phyloP scores from a whole-genome alignment of 2,113 vertebrate genomes.

The Pandion haliaetus region DNA sequence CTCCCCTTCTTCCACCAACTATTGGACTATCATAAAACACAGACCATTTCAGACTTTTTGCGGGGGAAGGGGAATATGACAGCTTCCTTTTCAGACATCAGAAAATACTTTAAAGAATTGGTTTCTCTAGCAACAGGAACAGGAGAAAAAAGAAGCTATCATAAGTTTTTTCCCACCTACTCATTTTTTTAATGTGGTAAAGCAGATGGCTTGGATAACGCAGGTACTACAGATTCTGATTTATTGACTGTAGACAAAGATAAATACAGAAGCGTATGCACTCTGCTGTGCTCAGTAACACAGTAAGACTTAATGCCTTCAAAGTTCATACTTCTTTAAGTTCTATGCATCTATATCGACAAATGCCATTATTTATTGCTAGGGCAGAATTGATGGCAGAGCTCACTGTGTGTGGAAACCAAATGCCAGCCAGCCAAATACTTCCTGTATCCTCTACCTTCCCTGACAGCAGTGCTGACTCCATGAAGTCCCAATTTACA shows the following conservation, averaged over 20 bases:
- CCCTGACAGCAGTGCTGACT: not conserved
- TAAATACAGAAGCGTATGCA: slow-evolving; percentile 48
- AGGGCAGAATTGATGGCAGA: not conserved
- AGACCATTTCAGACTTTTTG: slow-evolving; percentile 12
- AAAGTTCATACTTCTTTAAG: slow-evolving; percentile 19
- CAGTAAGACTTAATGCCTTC: slow-evolving; percentile 7
- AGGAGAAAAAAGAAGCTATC: slow-evolving; percentile 2
- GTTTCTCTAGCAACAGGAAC: slow-evolving; percentile 68
- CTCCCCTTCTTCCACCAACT: not conserved
- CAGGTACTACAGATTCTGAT: slow-evolving; percentile 60
- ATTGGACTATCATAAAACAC: not conserved
- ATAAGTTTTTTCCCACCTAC: slow-evolving; percentile 36
- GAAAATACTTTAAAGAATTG: slow-evolving; percentile 5
- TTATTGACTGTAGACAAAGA: slow-evolving; percentile 30
- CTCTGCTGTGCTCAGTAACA: slow-evolving; percentile 5
- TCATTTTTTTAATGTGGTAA: slow-evolving; percentile 17
- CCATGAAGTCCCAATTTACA: not conserved
- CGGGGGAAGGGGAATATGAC: slow-evolving; percentile 2
- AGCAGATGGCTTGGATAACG: slow-evolving; percentile 55
- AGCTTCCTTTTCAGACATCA: slow-evolving; percentile 41
- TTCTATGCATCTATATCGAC: not conserved
- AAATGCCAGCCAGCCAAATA: not conserved
- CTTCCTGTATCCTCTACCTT: not conserved
- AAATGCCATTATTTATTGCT: slow-evolving; percentile 25
- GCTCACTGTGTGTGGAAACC: not conserved